phyloP scores from a whole-genome alignment of 2,888 invertebrate species.

The Agriopis aurantiaria region DNA sequence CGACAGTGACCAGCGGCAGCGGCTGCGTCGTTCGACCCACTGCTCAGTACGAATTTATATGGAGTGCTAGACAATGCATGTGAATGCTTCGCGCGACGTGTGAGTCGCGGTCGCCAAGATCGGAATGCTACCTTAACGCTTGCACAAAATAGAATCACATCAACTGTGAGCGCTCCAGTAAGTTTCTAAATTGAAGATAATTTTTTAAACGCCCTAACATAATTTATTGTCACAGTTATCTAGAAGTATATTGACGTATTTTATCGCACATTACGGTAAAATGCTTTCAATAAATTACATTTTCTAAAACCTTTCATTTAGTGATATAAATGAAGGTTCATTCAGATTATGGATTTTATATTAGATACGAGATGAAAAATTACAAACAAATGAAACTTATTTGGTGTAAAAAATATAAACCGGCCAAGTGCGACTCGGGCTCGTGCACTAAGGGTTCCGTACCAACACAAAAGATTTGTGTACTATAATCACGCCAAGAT shows the following conservation, averaged over 20 bases:
- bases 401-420: no score
- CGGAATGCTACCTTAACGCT: no score
- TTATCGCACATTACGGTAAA: constrained; percentile 8
- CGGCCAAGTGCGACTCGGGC: no score
- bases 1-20: no score
- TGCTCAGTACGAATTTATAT: no score
- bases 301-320: constrained; percentile 2
- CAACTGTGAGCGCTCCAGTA: neutral
- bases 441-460: no score
- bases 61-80: no score
- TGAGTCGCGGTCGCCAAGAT: no score
- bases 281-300: constrained; percentile 14
- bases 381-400: neutral
- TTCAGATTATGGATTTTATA: no score
- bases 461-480: no score
- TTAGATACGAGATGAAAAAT: constrained; percentile 2
- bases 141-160: neutral
- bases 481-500: no score
- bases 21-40: no score
- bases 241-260: neutral
- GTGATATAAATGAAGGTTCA: constrained; percentile 5
- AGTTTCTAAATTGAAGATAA: neutral
- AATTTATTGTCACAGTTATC: neutral
- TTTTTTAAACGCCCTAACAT: neutral
- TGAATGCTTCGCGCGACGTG: neutral